phyloP scores from a whole-genome alignment of 1,140 invertebrate genomes.

The Drosophila ananassae region DNA sequence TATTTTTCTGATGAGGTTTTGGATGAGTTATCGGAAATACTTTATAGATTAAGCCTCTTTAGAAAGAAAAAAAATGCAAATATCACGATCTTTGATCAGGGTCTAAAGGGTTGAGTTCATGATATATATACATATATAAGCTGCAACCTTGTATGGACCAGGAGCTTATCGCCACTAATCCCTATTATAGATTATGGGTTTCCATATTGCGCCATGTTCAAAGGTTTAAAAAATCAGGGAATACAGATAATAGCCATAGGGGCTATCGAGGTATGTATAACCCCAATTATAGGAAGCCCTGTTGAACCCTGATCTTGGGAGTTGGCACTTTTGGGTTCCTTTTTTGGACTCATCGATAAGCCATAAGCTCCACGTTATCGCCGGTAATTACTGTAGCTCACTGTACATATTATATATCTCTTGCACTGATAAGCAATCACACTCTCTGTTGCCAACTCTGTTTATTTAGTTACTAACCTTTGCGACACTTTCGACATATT shows the following conservation, averaged over 20 bases:
- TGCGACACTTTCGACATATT: slow-evolving; percentile 41
- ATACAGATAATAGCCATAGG: background rate
- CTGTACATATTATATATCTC: background rate
- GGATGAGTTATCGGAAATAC: no score
- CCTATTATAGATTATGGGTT: background rate
- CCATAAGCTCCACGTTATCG: background rate
- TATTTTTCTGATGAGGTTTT: no score
- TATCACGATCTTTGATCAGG: background rate
- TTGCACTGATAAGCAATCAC: slow-evolving; percentile 21
- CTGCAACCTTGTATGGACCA: background rate
- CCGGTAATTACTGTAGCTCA: slow-evolving; percentile 1
- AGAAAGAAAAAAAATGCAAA: no score
- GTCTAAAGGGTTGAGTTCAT: background rate
- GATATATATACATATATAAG: background rate
- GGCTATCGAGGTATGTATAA: background rate
- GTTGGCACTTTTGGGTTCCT: background rate
- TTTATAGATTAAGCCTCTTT: no score
- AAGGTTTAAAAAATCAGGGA: background rate
- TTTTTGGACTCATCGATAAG: background rate
- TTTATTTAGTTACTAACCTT: slow-evolving; percentile 17
- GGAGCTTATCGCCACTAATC: background rate
- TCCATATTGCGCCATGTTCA: background rate
- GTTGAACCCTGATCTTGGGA: slow-evolving; percentile 7
- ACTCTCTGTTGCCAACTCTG: slow-evolving; percentile 30
- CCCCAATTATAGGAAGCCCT: background rate